These are phyloP conservation scores for Pachyseris speciosa DNA, from an alignment of 64 coral and sea anemone genomes.

Conservation along the genomic window DNA sequence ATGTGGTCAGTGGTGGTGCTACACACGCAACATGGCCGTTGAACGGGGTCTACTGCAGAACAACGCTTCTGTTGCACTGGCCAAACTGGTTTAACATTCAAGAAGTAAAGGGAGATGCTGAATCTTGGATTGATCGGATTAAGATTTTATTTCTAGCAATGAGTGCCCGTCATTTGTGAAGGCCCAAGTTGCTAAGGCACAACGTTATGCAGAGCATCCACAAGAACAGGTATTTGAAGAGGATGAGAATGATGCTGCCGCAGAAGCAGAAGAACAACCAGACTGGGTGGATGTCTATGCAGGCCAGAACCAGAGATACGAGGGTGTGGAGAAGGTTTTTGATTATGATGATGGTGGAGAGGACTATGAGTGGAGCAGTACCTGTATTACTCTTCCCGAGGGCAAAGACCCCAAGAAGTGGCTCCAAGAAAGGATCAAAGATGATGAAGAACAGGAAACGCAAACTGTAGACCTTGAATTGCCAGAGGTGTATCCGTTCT, in stretches of 20 bases:
- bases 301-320: neutral
- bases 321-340: conserved; percentile 3
- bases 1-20: conserved; percentile 50
- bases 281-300: conserved; percentile 26
- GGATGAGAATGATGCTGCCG: conserved; percentile 20
- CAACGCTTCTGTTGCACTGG: conserved; percentile 41
- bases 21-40: conserved; percentile 41
- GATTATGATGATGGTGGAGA: conserved; percentile 8
- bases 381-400: neutral
- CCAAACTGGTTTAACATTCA: conserved; percentile 8
- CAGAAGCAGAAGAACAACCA: conserved; percentile 46
- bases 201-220: neutral
- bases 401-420: neutral
- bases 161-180: conserved; percentile 6
- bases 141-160: neutral
- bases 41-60: conserved; percentile 17
- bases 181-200: conserved; percentile 13
- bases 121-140: neutral
- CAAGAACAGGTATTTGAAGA: conserved; percentile 2
- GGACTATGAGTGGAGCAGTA: neutral
- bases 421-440: neutral
- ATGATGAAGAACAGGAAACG: neutral
- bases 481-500: conserved; percentile 14
- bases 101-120: neutral
- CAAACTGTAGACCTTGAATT: neutral